Conservation (phyloP, 2,113 vertebrate genomes). For the Sprattus sprattus region DNA sequence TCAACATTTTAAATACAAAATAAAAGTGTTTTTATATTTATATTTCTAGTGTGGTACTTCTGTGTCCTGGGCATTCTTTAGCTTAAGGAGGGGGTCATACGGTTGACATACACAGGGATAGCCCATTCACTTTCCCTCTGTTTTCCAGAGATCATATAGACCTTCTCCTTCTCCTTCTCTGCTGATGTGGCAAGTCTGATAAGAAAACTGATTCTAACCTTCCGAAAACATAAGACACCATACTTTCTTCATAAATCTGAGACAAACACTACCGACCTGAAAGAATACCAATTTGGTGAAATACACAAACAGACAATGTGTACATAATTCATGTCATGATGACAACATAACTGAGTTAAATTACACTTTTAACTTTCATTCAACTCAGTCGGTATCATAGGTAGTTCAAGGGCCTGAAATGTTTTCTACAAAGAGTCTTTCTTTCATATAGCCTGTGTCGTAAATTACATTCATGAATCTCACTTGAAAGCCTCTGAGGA, state of each 20-base stretch:
- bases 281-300: neutral
- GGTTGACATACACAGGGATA: neutral
- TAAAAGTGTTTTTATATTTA: too few relatives aligned
- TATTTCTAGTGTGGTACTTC: too few relatives aligned
- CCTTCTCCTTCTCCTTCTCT: neutral
- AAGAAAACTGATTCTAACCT: neutral
- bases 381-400: neutral
- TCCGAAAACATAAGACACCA: neutral
- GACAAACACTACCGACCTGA: neutral
- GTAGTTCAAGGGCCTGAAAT: neutral
- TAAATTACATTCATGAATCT: neutral
- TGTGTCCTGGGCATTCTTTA: too few relatives aligned
- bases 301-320: neutral
- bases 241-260: neutral
- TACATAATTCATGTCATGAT: neutral
- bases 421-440: neutral
- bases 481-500: neutral
- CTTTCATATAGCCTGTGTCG: neutral
- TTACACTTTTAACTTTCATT: neutral
- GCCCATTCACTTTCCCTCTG: neutral
- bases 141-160: neutral
- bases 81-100: too few relatives aligned
- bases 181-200: neutral
- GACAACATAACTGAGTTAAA: neutral
- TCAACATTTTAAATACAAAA: too few relatives aligned